Evolutionary conservation across 2,113 vertebrate genomes (phyloP), one percentile per base, ranked within the genome.

Genomic region (Chelonoidis abingdonii): DNA sequence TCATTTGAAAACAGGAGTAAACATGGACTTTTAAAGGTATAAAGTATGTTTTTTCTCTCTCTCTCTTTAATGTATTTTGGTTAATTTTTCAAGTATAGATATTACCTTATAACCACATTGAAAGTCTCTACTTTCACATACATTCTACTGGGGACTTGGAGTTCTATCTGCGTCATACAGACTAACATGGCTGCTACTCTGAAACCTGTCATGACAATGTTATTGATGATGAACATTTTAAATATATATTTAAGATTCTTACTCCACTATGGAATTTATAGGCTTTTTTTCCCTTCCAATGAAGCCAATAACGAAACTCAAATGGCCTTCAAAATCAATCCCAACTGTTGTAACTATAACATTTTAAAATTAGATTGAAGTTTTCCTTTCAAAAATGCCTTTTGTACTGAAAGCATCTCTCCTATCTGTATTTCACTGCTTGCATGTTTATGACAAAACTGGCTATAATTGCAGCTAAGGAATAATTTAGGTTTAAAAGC

Each of bases 401-500:
- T 94, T 95, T 94, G 16, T 50, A 62, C n/a, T 38, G 82, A 92
- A 89, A 87, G 4, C 47, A 38, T 93, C 54, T 90, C 83, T 92
- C 80, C 84, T 88, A 54, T 84, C 41, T 82, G 31, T 69, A 27
- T 57, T 47, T 57, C 41, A 7, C 22, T 53, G 65, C 76, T 93
- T 93, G 62, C 52, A 80, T 95, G 88, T 96, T 94, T 97, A 90
- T 94, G 94, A 95, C 93, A 95, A 94, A n/a, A 80, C 78, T 84
- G 76, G 29, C 85, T 88, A 22, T 80, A 96, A 95, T 79, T 96
- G 93, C 50, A 81, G 84, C 72, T 86, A 82, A 90, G 89, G 93
- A 96, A 96, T 94, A 95, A 97, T 96, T 93, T 91, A 87, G 50
- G 25, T 93, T 96, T 96, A 93, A 95, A 92, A 93, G 57, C 91